These are phyloP conservation scores for Drosophila cracens DNA, from an alignment of 2,888 invertebrate genomes.

Conservation along the genomic window DNA sequence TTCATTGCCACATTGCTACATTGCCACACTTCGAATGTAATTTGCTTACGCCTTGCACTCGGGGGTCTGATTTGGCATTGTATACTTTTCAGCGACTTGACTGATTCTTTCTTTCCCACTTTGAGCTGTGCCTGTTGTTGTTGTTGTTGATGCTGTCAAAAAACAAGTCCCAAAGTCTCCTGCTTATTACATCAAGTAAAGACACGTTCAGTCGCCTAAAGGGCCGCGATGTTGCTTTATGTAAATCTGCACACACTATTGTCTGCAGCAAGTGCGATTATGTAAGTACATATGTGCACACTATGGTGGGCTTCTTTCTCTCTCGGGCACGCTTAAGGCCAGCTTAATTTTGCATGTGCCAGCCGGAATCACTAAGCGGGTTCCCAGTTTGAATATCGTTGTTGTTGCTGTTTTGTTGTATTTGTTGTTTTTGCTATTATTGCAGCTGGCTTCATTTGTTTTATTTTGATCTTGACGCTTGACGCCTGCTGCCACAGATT, in stretches of 20 bases:
- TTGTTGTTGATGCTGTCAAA: slow-evolving; percentile 26
- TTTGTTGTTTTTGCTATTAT: slow-evolving; percentile 13
- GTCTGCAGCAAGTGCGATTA: slow-evolving; percentile 45
- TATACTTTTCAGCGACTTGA: slow-evolving; percentile 59
- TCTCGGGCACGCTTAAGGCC: slow-evolving; percentile 62
- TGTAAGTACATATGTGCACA: slow-evolving; percentile 23
- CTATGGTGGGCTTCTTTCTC: slow-evolving; percentile 31
- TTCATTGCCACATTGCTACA: slow-evolving; percentile 9
- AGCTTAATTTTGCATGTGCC: slow-evolving; percentile 74
- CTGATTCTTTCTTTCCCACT: slow-evolving; percentile 60
- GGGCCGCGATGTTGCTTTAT: slow-evolving; percentile 36
- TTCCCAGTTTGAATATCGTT: slow-evolving; percentile 36
- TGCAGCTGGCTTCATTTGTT: slow-evolving; percentile 17
- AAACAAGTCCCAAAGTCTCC: slow-evolving; percentile 73
- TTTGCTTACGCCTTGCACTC: slow-evolving; percentile 61
- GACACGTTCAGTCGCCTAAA: slow-evolving; percentile 49
- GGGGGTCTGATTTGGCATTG: slow-evolving; percentile 67
- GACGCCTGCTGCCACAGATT: slow-evolving; percentile 4
- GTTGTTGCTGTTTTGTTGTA: slow-evolving; percentile 7
- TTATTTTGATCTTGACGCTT: slow-evolving; percentile 38
- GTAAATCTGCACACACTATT: slow-evolving; percentile 65
- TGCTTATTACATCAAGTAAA: slow-evolving; percentile 65
- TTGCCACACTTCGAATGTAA: slow-evolving; percentile 47
- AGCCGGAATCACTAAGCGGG: slow-evolving; percentile 48
- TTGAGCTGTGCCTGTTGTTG: slow-evolving; percentile 28